Conservation (phyloP, 2,797 vertebrate genomes). For the Pogoniulus pusillus region DNA sequence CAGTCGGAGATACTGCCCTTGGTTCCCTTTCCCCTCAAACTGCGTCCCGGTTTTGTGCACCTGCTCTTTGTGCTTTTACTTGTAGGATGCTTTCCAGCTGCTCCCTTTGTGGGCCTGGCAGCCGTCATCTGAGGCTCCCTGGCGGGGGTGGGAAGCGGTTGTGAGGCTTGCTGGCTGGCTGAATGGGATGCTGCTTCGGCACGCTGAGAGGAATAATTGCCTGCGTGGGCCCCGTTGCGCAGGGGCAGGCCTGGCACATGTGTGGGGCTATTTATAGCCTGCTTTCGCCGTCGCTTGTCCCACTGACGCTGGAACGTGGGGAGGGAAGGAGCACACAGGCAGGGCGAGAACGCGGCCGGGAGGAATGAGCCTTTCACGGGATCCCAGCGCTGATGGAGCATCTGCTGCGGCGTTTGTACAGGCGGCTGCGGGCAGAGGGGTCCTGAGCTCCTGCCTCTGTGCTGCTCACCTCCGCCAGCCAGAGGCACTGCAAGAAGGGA, state of each 20-base stretch:
- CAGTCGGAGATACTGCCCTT: neutral
- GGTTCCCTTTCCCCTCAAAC: neutral
- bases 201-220: constrained; percentile 56
- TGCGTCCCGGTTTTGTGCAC: neutral
- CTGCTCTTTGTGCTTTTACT: neutral
- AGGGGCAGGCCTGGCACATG: constrained; percentile 60
- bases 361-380: constrained; percentile 50
- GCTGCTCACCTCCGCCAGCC: neutral
- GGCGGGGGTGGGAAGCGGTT: neutral
- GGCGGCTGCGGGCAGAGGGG: neutral
- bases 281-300: constrained; percentile 37
- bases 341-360: neutral
- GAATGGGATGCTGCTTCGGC: constrained; percentile 35
- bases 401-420: accelerated
- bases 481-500: neutral
- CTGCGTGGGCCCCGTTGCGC: constrained; percentile 5
- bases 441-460: neutral
- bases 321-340: constrained; percentile 39
- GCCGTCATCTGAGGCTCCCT: neutral
- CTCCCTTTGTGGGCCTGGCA: neutral
- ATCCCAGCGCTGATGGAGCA: neutral
- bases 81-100: neutral
- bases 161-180: constrained; percentile 55
- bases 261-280: constrained; percentile 44
- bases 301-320: constrained; percentile 33